Percentiles rank a stretch among this genome's conserved stretches.
Conservation (phyloP, 2,888 invertebrate species). For the Ormyrus nitidulus region DNA sequence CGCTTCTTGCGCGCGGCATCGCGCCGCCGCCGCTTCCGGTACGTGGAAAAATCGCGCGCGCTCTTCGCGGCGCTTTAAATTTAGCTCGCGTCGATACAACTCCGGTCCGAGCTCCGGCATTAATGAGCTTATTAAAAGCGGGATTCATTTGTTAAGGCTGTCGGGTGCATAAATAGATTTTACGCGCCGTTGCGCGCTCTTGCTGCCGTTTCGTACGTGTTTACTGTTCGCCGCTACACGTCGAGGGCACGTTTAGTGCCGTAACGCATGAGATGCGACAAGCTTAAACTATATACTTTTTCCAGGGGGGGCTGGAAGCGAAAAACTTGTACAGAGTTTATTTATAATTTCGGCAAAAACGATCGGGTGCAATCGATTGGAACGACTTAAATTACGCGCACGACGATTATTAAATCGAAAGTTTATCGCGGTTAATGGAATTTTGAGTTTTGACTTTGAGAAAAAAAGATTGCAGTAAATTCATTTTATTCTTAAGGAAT, state of each 20-base stretch:
- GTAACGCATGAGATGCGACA: background rate
- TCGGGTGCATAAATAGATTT: slow-evolving; percentile 47
- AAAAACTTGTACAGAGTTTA: background rate
- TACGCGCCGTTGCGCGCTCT: slow-evolving; percentile 17
- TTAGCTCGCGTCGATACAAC: slow-evolving; percentile 2
- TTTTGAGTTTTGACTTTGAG: too few species aligned
- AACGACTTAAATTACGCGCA: too few species aligned
- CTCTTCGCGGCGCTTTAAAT: background rate
- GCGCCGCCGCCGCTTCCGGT: too few species aligned
- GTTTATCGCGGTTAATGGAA: too few species aligned
- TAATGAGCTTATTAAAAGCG: slow-evolving; percentile 51
- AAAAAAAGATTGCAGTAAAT: too few species aligned
- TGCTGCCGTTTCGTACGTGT: slow-evolving; percentile 26
- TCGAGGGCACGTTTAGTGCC: background rate
- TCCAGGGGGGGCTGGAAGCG: background rate
- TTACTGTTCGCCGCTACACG: slow-evolving; percentile 14
- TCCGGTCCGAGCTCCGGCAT: slow-evolving; percentile 21
- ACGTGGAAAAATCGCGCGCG: background rate
- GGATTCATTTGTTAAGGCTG: slow-evolving; percentile 46
- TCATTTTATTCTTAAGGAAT: too few species aligned
- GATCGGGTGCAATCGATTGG: too few species aligned
- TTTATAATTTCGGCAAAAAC: background rate
- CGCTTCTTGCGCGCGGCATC: background rate
- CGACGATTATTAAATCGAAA: too few species aligned
- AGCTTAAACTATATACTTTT: background rate